phyloP scores from a whole-genome alignment of 2,888 invertebrate species.

The Hyposoter didymator region DNA sequence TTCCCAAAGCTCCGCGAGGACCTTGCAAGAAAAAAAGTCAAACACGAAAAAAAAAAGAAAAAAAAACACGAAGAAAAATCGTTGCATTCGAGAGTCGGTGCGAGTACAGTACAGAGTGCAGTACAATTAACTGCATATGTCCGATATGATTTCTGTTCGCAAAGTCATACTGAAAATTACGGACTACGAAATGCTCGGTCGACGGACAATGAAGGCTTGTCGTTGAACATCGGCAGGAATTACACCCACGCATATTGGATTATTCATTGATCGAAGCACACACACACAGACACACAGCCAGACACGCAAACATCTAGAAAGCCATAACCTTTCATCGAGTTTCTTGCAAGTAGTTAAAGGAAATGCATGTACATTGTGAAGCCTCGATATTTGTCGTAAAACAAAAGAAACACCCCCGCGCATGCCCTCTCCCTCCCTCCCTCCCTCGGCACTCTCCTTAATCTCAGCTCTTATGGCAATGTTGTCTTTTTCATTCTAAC shows the following conservation, averaged over 20 bases:
- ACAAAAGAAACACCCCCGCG: constrained; percentile 26
- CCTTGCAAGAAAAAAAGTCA: neutral
- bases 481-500: constrained; percentile 38
- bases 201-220: constrained; percentile 17
- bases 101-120: constrained; percentile 1
- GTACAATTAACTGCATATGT: constrained; percentile 9
- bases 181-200: constrained; percentile 7
- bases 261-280: constrained; percentile 41
- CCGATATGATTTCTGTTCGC: constrained; percentile 17
- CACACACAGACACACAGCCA: neutral
- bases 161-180: constrained; percentile 37
- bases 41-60: neutral
- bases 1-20: neutral
- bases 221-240: constrained; percentile 32
- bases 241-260: constrained; percentile 50
- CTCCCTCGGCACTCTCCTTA: neutral
- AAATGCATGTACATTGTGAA: neutral
- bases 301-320: neutral
- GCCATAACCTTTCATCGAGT: constrained; percentile 12
- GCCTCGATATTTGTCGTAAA: constrained; percentile 16
- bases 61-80: neutral
- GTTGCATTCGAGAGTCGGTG: neutral
- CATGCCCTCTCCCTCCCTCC: neutral
- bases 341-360: constrained; percentile 42
- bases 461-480: neutral